These are phyloP conservation scores for Eremophila alpestris DNA, from an alignment of 2,797 vertebrate genomes.

Conservation along the genomic window DNA sequence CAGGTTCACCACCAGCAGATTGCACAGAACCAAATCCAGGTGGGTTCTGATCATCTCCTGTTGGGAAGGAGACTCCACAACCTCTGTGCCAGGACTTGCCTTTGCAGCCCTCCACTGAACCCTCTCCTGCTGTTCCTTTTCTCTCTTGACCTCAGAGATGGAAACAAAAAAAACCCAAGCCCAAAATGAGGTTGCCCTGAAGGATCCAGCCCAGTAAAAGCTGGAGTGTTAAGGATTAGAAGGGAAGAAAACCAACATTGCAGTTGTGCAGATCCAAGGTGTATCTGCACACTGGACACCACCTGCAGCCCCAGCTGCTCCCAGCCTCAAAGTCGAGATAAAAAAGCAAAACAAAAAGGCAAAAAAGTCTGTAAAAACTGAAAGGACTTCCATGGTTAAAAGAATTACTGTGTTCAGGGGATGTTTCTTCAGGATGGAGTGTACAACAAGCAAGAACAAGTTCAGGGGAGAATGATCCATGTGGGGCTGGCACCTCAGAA, in stretches of 20 bases:
- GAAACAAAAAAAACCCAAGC: not conserved
- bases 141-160: not conserved
- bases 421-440: not conserved
- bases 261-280: not conserved
- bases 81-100: not conserved
- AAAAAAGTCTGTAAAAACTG: accelerated
- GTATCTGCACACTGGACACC: accelerated
- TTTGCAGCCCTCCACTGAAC: not conserved
- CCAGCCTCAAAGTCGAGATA: not conserved
- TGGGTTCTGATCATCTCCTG: not conserved
- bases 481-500: not conserved
- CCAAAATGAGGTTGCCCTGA: not conserved
- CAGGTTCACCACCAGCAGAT: not conserved
- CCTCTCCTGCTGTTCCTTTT: not conserved
- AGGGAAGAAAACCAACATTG: accelerated
- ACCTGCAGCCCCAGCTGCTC: not conserved
- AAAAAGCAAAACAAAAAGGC: no score
- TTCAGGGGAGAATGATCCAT: not conserved
- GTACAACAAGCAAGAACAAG: accelerated
- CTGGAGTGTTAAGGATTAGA: not conserved
- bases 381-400: not conserved
- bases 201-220: not conserved
- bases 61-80: not conserved
- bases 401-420: not conserved
- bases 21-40: not conserved